These are phyloP conservation scores for Epizoanthus rinbou DNA, from an alignment of 92 coral and sea anemone species.

Conservation along the genomic window DNA sequence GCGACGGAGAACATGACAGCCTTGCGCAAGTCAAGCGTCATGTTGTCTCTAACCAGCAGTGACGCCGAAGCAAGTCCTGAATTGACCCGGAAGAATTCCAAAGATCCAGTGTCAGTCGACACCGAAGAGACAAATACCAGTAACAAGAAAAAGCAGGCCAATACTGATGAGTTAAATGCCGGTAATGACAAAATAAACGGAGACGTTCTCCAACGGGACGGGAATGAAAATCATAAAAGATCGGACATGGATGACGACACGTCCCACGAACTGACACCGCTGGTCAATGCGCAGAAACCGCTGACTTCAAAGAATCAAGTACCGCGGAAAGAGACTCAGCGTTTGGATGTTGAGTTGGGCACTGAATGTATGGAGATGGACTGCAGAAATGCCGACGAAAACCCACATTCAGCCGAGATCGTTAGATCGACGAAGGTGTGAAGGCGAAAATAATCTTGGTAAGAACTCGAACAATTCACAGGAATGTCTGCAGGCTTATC, in stretches of 20 bases:
- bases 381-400: background rate
- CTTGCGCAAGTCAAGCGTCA: slow-evolving; percentile 40
- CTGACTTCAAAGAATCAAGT: background rate
- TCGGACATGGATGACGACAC: background rate
- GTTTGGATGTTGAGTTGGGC: slow-evolving; percentile 10
- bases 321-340: slow-evolving; percentile 14
- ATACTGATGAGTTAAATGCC: background rate
- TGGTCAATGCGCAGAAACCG: slow-evolving; percentile 8
- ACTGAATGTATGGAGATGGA: slow-evolving; percentile 39
- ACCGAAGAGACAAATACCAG: slow-evolving; percentile 20
- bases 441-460: background rate
- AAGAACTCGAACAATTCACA: too few relatives aligned
- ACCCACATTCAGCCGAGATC: background rate
- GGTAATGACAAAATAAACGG: slow-evolving; percentile 49
- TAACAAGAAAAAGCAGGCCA: background rate
- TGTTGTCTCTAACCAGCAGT: slow-evolving; percentile 33
- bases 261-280: slow-evolving; percentile 29
- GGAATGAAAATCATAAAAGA: slow-evolving; percentile 30
- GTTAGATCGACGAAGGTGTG: slow-evolving; percentile 22
- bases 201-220: slow-evolving; percentile 47
- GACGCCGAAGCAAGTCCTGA: slow-evolving; percentile 42
- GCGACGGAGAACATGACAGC: slow-evolving; percentile 45
- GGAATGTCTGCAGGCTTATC: too few relatives aligned
- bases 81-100: slow-evolving; percentile 15
- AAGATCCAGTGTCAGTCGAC: slow-evolving; percentile 5